Percentiles rank a stretch among this genome's conserved stretches.
Conservation (phyloP, 2,888 invertebrate species). For the Phaonia tiefii region DNA sequence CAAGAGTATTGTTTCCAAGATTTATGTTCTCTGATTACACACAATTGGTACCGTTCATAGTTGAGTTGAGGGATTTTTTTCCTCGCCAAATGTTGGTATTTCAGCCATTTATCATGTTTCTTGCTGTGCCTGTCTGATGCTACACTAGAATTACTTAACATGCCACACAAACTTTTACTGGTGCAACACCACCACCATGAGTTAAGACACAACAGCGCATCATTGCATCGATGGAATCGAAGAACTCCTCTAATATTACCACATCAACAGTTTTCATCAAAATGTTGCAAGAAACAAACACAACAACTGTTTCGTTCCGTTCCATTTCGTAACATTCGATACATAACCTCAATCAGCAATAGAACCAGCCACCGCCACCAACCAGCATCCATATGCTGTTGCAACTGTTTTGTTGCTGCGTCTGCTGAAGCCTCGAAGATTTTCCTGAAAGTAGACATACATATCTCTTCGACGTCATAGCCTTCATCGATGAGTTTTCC, state of each 20-base stretch:
- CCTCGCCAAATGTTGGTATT: constrained; percentile 63
- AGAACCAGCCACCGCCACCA: constrained; percentile 16
- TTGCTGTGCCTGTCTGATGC: constrained; percentile 57
- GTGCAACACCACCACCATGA: constrained; percentile 47
- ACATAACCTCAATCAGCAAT: constrained; percentile 7
- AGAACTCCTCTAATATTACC: constrained; percentile 60
- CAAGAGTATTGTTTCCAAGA: constrained; percentile 52
- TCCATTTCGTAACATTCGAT: background rate
- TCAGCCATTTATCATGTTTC: constrained; percentile 64
- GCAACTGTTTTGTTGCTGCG: background rate
- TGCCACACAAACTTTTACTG: constrained; percentile 44
- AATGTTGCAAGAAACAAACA: constrained; percentile 17
- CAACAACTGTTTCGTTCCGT: background rate
- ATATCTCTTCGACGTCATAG: constrained; percentile 61
- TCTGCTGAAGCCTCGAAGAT: background rate
- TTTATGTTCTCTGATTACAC: constrained; percentile 69
- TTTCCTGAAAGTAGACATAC: constrained; percentile 36
- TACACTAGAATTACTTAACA: constrained; percentile 62
- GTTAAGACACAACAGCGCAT: background rate
- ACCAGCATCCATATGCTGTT: background rate
- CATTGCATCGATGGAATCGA: background rate
- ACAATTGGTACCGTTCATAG: constrained; percentile 62
- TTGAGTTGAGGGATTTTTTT: too few species aligned
- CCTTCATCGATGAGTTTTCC: constrained; percentile 55
- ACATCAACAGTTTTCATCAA: constrained; percentile 67